Percentiles rank a stretch among this genome's conserved stretches.
Conservation (phyloP, 2,797 vertebrate genomes). For the Sandelia bainsii region DNA sequence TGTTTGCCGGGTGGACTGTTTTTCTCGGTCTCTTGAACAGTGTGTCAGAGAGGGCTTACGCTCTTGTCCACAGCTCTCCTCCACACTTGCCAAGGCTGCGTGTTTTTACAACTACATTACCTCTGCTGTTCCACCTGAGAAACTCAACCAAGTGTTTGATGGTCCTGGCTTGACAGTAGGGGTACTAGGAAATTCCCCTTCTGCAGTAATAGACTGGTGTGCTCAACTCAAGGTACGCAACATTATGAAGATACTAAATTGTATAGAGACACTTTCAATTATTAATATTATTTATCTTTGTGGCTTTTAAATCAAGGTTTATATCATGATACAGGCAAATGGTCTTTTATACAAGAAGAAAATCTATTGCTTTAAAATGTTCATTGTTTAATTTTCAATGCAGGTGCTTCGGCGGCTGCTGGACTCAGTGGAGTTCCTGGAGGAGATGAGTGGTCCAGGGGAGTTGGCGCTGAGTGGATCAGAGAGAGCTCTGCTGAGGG, state of each 20-base stretch:
- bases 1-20: constrained; percentile 83
- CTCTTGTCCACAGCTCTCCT: constrained; percentile 79
- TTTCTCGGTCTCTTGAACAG: constrained; percentile 82
- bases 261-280: neutral
- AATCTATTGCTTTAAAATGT: neutral
- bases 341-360: too few relatives aligned
- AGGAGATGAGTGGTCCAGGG: constrained; percentile 84
- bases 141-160: constrained; percentile 84
- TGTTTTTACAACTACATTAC: constrained; percentile 86
- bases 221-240: constrained; percentile 82
- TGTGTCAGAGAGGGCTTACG: constrained; percentile 83
- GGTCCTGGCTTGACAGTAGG: constrained; percentile 52
- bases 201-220: constrained; percentile 79
- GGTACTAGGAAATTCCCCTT: constrained; percentile 47
- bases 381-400: constrained; percentile 1
- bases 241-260: neutral
- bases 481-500: constrained; percentile 82
- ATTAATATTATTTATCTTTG: too few relatives aligned
- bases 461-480: constrained; percentile 76
- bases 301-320: too few relatives aligned
- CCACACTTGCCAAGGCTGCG: constrained; percentile 81
- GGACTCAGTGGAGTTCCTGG: constrained; percentile 85
- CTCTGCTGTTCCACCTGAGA: constrained; percentile 84
- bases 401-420: constrained; percentile 83
- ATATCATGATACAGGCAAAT: too few relatives aligned